phyloP scores from a whole-genome alignment of 2,797 vertebrate species.

The Diglossa cyanea region DNA sequence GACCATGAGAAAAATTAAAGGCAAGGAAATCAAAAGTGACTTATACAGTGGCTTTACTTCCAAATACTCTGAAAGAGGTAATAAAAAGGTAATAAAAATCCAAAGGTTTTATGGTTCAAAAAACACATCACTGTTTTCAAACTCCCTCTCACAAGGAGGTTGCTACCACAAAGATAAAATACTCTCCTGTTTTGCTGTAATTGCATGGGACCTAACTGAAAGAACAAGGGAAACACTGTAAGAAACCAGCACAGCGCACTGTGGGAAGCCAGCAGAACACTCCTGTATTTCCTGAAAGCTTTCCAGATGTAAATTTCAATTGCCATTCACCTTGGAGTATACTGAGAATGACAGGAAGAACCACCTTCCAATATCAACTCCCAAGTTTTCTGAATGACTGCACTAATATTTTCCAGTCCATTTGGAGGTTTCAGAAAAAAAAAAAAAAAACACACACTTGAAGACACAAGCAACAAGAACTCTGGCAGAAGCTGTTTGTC shows the following conservation, averaged over 20 bases:
- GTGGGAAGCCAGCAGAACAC: not conserved
- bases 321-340: not conserved
- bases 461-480: not conserved
- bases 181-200: not conserved
- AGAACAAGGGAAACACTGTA: not conserved
- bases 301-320: not conserved
- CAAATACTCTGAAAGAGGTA: not conserved
- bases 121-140: not conserved
- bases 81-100: not conserved
- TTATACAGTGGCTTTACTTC: not conserved
- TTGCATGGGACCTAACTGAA: not conserved
- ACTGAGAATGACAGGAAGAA: not conserved
- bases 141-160: not conserved
- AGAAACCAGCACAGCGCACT: not conserved
- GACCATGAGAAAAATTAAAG: not conserved
- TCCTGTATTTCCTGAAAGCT: not conserved
- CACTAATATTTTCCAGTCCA: not conserved
- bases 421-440: not conserved
- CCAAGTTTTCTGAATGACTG: not conserved
- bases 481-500: not conserved
- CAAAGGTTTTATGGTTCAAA: not conserved
- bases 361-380: not conserved
- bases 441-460: not conserved
- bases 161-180: not conserved
- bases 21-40: not conserved